phyloP scores from a whole-genome alignment of 2,113 vertebrate genomes.

The Amphilophus citrinellus region DNA sequence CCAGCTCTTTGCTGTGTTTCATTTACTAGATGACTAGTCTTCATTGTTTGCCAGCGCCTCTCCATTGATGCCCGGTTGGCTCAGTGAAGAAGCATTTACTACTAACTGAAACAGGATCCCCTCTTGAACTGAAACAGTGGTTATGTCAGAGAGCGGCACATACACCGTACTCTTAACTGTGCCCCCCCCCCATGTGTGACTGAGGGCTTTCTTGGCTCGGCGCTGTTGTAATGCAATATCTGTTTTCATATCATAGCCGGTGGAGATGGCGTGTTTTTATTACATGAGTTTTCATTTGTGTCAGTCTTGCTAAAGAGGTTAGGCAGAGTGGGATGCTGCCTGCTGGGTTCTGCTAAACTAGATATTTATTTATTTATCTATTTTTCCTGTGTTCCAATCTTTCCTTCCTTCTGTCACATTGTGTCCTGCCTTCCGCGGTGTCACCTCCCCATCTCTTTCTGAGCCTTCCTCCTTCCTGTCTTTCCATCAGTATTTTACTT shows the following conservation, averaged over 20 bases:
- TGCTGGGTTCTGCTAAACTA: neutral
- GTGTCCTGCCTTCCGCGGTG: neutral
- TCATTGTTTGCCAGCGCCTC: neutral
- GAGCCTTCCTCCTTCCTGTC: slow-evolving; percentile 3
- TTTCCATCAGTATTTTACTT: slow-evolving; percentile 41
- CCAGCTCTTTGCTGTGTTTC: slow-evolving; percentile 1
- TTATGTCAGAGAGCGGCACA: slow-evolving; percentile 34
- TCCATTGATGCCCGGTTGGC: neutral
- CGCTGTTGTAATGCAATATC: slow-evolving; percentile 61
- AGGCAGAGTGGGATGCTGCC: slow-evolving; percentile 21
- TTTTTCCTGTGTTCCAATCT: neutral
- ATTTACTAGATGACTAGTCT: neutral
- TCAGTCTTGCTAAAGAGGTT: slow-evolving; percentile 67
- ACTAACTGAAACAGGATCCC: slow-evolving; percentile 33
- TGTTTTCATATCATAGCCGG: slow-evolving; percentile 57
- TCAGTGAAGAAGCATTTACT: slow-evolving; percentile 24
- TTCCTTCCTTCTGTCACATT: slow-evolving; percentile 4
- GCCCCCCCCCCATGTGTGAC: slow-evolving; percentile 10
- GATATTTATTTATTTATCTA: neutral
- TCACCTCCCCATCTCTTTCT: slow-evolving; percentile 15
- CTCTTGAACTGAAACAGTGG: slow-evolving; percentile 7
- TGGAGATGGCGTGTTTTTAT: slow-evolving; percentile 64
- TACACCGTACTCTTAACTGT: slow-evolving; percentile 1
- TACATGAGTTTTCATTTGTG: slow-evolving; percentile 76
- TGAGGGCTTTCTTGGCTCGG: slow-evolving; percentile 48